Conservation (phyloP, 2,888 invertebrate genomes). For the Epinotia brunnichana region DNA sequence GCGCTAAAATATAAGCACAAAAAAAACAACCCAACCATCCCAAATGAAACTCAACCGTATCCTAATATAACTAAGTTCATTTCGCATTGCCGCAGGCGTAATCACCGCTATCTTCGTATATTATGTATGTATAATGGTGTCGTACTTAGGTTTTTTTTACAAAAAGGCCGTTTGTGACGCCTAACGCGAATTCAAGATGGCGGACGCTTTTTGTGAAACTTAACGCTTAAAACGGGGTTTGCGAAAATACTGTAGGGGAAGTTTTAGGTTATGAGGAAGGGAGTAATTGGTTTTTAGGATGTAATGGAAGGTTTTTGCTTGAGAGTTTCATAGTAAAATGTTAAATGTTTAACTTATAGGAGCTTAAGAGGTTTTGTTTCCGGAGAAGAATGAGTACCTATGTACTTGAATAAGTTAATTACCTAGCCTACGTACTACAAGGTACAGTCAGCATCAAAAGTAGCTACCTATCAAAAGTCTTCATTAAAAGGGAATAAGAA, state of each 20-base stretch:
- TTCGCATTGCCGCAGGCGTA: neutral
- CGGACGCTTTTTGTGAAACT: constrained; percentile 40
- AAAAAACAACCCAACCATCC: constrained; percentile 16
- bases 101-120: constrained; percentile 36
- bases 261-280: constrained; percentile 26
- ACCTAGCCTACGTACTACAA: too few relatives aligned
- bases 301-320: neutral
- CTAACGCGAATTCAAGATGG: constrained; percentile 44
- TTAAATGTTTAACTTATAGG: neutral
- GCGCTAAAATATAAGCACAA: constrained; percentile 41
- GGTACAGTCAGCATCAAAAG: too few relatives aligned
- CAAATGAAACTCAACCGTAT: constrained; percentile 9
- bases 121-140: constrained; percentile 39
- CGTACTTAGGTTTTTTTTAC: constrained; percentile 42
- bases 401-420: too few relatives aligned
- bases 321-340: neutral
- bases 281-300: constrained; percentile 10
- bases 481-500: too few relatives aligned
- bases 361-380: neutral
- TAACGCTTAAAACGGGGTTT: constrained; percentile 29
- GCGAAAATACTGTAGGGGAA: constrained; percentile 26
- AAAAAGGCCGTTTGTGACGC: constrained; percentile 45
- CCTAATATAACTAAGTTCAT: neutral
- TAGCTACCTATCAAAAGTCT: too few relatives aligned
- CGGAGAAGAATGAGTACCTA: too few relatives aligned